A percentile compares a stretch with the other conserved stretches of the same genome.
Evolutionary conservation across 1,140 invertebrate genomes (phyloP).

Genomic region (Drosophila subobscura): DNA sequence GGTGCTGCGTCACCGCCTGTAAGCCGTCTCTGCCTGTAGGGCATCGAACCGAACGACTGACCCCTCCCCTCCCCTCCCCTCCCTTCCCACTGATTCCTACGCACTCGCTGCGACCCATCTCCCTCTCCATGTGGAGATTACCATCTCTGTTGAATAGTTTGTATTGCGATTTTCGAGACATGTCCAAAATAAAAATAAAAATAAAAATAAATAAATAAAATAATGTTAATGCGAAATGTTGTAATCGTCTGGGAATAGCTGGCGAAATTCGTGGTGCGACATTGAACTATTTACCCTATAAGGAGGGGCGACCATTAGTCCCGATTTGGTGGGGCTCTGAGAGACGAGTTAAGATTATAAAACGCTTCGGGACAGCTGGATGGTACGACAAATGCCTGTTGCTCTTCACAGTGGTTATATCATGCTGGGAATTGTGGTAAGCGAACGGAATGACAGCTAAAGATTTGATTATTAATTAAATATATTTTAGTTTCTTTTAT

Average conservation of each 20-base stretch:
- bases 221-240: constrained; percentile 45
- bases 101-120: constrained; percentile 43
- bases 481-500: constrained; percentile 40
- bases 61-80: constrained; percentile 7
- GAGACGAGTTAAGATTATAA: constrained; percentile 54
- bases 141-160: constrained; percentile 43
- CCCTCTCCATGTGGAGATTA: background rate
- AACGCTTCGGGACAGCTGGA: constrained; percentile 30
- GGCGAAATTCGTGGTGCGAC: constrained; percentile 44
- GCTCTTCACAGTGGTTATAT: constrained; percentile 45
- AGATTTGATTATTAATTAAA: background rate
- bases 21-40: background rate
- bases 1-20: constrained; percentile 57
- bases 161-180: constrained; percentile 46
- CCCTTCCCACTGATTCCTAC: constrained; percentile 49
- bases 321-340: constrained; percentile 31
- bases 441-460: background rate
- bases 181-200: constrained; percentile 22
- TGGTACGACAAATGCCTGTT: constrained; percentile 38
- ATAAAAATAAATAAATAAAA: constrained; percentile 31
- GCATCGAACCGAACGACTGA: constrained; percentile 35
- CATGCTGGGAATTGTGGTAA: constrained; percentile 66
- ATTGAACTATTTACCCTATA: constrained; percentile 69
- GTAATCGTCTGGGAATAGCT: constrained; percentile 11
- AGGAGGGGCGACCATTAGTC: constrained; percentile 21